Conservation (phyloP, 1,140 invertebrate genomes). For the Oppia nitens region DNA sequence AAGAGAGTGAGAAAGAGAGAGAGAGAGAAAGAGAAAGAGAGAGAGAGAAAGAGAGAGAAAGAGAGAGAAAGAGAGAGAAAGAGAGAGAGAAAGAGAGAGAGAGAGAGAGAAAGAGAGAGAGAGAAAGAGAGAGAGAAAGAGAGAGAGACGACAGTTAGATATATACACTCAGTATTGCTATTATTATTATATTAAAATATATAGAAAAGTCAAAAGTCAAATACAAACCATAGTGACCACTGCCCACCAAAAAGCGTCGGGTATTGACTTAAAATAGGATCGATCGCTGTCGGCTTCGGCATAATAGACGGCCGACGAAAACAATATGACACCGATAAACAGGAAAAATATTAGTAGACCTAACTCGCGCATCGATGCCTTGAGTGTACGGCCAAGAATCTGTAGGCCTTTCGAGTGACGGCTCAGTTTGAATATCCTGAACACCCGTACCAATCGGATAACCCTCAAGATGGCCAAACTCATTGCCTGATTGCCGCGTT, state of each 20-base stretch:
- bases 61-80: no score
- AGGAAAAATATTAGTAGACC: slow-evolving; percentile 99
- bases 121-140: no score
- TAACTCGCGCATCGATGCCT: slow-evolving; percentile 98
- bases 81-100: no score
- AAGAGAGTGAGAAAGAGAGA: no score
- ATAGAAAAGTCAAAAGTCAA: no score
- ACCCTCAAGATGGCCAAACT: slow-evolving; percentile 91
- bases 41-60: no score
- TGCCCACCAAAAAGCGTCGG: slow-evolving; percentile 97
- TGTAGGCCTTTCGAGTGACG: slow-evolving; percentile 93
- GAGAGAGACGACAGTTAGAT: no score
- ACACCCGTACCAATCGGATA: slow-evolving; percentile 91
- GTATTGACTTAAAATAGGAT: slow-evolving; percentile 94
- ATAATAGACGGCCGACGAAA: slow-evolving; percentile 95
- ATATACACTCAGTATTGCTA: no score
- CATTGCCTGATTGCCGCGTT: slow-evolving; percentile 59
- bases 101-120: no score
- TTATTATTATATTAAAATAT: no score
- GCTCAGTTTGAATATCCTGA: slow-evolving; percentile 96
- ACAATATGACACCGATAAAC: slow-evolving; percentile 94
- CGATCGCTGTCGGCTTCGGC: slow-evolving; percentile 88
- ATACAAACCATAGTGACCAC: slow-evolving; percentile 99
- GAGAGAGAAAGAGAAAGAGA: no score
- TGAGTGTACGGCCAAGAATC: slow-evolving; percentile 93